phyloP scores from a whole-genome alignment of 2,113 vertebrate species.

The Perca schrenkii region DNA sequence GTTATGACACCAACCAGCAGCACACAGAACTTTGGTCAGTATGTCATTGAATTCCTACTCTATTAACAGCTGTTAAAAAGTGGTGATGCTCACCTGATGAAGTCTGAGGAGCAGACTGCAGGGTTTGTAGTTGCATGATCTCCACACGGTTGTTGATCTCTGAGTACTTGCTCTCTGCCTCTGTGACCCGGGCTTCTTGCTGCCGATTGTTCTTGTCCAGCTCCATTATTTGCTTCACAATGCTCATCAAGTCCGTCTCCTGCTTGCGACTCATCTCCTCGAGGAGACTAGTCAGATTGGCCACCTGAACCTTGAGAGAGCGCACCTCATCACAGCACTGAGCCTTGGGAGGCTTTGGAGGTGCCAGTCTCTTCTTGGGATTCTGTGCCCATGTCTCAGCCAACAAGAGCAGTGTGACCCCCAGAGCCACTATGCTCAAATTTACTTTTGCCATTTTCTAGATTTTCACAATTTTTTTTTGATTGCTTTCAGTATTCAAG shows the following conservation, averaged over 20 bases:
- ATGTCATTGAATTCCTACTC: not conserved
- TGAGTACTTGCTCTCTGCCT: constrained; percentile 94
- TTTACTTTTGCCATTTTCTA: constrained; percentile 76
- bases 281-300: constrained; percentile 92
- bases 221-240: constrained; percentile 93
- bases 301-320: constrained; percentile 90
- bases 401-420: constrained; percentile 72
- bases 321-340: constrained; percentile 92
- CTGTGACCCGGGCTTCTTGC: constrained; percentile 88
- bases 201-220: constrained; percentile 90
- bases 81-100: constrained; percentile 90
- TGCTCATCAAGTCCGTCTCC: constrained; percentile 88
- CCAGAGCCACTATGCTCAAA: constrained; percentile 59
- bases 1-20: not conserved
- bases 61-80: not conserved
- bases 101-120: constrained; percentile 90
- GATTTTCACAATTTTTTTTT: constrained; percentile 12
- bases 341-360: constrained; percentile 74
- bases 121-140: constrained; percentile 95
- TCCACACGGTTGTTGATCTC: constrained; percentile 96
- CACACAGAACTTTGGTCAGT: not conserved
- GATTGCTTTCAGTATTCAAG: not conserved
- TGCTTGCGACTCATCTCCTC: constrained; percentile 91
- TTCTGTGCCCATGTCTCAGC: constrained; percentile 84
- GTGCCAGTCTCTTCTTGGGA: constrained; percentile 80